phyloP scores from a whole-genome alignment of 2,888 invertebrate genomes.

The Melinaea marsaeus region DNA sequence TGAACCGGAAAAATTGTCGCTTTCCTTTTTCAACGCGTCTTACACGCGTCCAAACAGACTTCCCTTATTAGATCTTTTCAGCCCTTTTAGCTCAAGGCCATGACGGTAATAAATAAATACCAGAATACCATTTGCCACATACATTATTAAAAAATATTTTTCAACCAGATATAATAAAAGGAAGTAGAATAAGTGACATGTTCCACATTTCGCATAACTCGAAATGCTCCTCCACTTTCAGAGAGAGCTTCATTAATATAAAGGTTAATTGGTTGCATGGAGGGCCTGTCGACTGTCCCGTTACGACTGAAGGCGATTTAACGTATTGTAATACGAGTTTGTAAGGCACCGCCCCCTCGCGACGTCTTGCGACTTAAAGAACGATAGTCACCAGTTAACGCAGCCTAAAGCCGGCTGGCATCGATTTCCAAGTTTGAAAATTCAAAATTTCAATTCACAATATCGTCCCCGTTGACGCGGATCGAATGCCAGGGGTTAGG shows the following conservation, averaged over 20 bases:
- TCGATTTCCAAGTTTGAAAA: constrained; percentile 47
- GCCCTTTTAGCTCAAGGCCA: constrained; percentile 35
- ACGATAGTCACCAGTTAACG: constrained; percentile 49
- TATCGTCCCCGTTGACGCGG: constrained; percentile 45
- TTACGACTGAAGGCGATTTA: constrained; percentile 59
- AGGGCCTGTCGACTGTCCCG: constrained; percentile 49
- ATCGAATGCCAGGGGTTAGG: constrained; percentile 52
- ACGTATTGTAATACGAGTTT: constrained; percentile 63
- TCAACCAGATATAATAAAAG: constrained; percentile 8
- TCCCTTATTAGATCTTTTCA: constrained; percentile 60
- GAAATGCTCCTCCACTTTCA: constrained; percentile 43
- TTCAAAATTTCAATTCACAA: constrained; percentile 44
- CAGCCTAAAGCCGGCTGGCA: constrained; percentile 48
- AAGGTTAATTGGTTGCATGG: constrained; percentile 58
- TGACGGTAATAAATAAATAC: constrained; percentile 10
- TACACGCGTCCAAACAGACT: constrained; percentile 59
- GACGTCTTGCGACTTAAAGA: constrained; percentile 40
- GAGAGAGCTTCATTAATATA: constrained; percentile 61
- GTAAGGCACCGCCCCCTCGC: constrained; percentile 44
- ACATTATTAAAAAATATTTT: too few species aligned
- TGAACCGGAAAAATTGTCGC: constrained; percentile 76
- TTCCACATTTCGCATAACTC: constrained; percentile 19
- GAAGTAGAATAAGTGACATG: constrained; percentile 26
- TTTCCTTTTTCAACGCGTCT: constrained; percentile 69
- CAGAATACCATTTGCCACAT: not conserved